Conservation (phyloP, 92 coral and sea anemone genomes). For the Micromussa lordhowensis region DNA sequence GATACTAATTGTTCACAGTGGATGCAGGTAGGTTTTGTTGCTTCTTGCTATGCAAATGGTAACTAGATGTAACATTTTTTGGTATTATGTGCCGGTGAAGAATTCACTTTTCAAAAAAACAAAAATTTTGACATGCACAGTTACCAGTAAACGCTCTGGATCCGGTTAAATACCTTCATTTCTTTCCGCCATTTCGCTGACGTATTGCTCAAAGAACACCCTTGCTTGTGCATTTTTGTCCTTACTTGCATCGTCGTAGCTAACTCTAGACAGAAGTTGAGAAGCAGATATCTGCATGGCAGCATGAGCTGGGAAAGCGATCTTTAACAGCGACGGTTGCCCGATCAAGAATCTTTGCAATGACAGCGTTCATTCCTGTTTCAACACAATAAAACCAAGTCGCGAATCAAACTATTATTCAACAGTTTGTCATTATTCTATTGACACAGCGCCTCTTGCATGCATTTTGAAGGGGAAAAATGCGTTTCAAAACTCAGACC, state of each 20-base stretch:
- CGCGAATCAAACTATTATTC: not conserved
- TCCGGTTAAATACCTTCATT: too few relatives aligned
- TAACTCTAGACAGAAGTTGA: slow-evolving; percentile 34
- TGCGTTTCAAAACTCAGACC: slow-evolving; percentile 8
- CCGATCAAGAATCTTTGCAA: slow-evolving; percentile 32
- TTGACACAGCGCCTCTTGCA: slow-evolving; percentile 17
- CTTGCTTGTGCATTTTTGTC: slow-evolving; percentile 30
- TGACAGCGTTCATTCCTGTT: slow-evolving; percentile 51
- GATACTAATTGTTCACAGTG: slow-evolving; percentile 2
- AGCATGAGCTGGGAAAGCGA: slow-evolving; percentile 41
- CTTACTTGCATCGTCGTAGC: slow-evolving; percentile 20
- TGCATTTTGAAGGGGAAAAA: slow-evolving; percentile 11
- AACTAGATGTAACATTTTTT: slow-evolving; percentile 12
- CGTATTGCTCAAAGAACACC: too few relatives aligned
- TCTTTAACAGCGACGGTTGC: slow-evolving; percentile 26
- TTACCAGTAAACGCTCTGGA: too few relatives aligned
- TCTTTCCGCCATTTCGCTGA: too few relatives aligned
- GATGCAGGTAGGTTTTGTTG: slow-evolving; percentile 15
- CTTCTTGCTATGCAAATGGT: slow-evolving; percentile 13
- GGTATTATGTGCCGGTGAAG: not conserved
- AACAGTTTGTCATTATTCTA: not conserved
- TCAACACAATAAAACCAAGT: slow-evolving; percentile 11
- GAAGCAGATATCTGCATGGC: slow-evolving; percentile 28
- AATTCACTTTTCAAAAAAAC: slow-evolving; percentile 21
- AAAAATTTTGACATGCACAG: too few relatives aligned